Evolutionary conservation across 2,113 vertebrate genomes (phyloP), one percentile per base, ranked within the genome.

Genomic region (Sigmodon hispidus): DNA sequence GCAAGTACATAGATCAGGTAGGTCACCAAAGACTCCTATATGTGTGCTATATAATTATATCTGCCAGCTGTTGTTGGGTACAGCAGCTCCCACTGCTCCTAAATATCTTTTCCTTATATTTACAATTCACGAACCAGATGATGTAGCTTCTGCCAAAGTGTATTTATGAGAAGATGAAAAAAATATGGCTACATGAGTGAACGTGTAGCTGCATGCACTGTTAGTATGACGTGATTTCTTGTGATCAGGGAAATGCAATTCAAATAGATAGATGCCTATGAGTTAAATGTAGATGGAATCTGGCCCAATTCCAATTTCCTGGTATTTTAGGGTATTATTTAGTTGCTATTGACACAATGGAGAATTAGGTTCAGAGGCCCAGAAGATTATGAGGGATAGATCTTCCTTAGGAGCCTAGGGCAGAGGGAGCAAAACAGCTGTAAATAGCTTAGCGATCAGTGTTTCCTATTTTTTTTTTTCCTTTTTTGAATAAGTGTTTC

Each of bases 401-500:
- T 76, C 89, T 94, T 95, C 48, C 95, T 94, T 79, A 92, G 93
- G 88, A 73, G 85, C 65, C 57, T 7, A 93, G 77, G 80, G 76
- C 85, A 79, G 81, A 65, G 61, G 31, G 48, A 95, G 61, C 81
- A 97, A 90, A 84, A 83, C 75, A 80, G 84, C 93, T 96, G 61
- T 92, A 94, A 97, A 91, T 90, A 97, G 72, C 86, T 91, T 90
- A 85, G 87, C 91, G 89, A 95, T 97, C 96, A 92, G 70, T 50
- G 50, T 80, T 73, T 95, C 70, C 83, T 97, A 77, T 93, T 96
- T n/a, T n/a, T n/a, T n/a, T n/a, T n/a, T 80, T 73, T 95, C 70
- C 83, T 97, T 73, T 93, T 96, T 92, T 90, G 75, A 96, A 88
- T 89, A 97, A 96, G 85, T 91, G 91, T 94, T 94, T 96, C 84